Conservation (phyloP, 2,888 invertebrate genomes). For the Drosophila testacea region DNA sequence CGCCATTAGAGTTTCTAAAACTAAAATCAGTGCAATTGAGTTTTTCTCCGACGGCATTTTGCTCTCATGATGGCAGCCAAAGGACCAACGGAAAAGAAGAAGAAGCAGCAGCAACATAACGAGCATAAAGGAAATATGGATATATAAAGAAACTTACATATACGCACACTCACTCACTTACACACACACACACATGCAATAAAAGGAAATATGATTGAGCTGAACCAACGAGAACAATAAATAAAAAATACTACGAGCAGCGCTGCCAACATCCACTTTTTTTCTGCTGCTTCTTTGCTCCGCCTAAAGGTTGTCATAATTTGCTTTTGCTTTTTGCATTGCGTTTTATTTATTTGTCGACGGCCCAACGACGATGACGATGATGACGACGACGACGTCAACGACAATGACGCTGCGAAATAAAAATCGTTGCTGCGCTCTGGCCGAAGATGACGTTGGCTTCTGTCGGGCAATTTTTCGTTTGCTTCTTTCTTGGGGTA, state of each 20-base stretch:
- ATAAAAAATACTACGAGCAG: constrained; percentile 39
- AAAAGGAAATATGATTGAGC: constrained; percentile 69
- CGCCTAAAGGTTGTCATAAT: constrained; percentile 86
- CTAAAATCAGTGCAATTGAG: neutral
- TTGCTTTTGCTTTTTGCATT: constrained; percentile 61
- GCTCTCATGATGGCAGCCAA: constrained; percentile 32
- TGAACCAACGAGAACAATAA: constrained; percentile 48
- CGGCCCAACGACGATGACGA: constrained; percentile 26
- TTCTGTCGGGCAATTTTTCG: constrained; percentile 37
- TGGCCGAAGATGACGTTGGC: constrained; percentile 55
- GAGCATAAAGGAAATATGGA: constrained; percentile 62
- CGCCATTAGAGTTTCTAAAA: neutral
- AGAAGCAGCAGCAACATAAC: constrained; percentile 13
- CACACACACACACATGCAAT: constrained; percentile 20
- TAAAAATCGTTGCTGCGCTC: constrained; percentile 46
- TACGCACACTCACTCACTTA: constrained; percentile 4
- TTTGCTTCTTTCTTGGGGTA: constrained; percentile 35
- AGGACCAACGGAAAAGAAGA: constrained; percentile 54
- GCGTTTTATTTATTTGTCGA: constrained; percentile 71
- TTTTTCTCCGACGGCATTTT: constrained; percentile 48
- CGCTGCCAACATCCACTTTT: constrained; percentile 40
- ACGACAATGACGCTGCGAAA: constrained; percentile 31
- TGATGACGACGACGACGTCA: constrained; percentile 24
- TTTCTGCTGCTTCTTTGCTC: constrained; percentile 74
- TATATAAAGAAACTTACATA: constrained; percentile 62